phyloP scores from a whole-genome alignment of 1,140 invertebrate genomes.

The Aradophagus sp. region DNA sequence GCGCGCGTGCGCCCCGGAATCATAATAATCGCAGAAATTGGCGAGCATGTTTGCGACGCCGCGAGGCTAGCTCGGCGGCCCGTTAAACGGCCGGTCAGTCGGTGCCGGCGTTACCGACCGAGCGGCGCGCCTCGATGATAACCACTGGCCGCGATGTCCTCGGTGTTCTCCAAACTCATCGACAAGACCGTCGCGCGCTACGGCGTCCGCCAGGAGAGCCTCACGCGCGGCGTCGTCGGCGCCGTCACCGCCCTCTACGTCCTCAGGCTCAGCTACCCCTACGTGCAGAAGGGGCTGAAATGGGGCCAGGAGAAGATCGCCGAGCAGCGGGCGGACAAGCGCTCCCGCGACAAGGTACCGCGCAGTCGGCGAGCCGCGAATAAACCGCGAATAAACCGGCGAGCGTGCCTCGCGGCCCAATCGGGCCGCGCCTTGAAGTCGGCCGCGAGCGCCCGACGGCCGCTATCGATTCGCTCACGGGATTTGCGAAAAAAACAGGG shows the following conservation, averaged over 20 bases:
- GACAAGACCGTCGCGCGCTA: conserved; percentile 76
- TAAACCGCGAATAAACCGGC: too few relatives aligned
- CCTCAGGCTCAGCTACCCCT: conserved; percentile 74
- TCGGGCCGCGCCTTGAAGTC: too few relatives aligned
- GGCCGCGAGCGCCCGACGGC: too few relatives aligned
- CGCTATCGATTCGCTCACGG: too few relatives aligned
- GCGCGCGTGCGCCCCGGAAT: too few relatives aligned
- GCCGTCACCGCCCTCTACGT: conserved; percentile 73
- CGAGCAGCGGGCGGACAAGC: conserved; percentile 32
- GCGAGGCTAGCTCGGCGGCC: too few relatives aligned
- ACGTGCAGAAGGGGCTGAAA: conserved; percentile 56
- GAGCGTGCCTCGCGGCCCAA: too few relatives aligned
- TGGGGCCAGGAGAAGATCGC: conserved; percentile 61
- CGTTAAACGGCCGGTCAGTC: conserved; percentile 15
- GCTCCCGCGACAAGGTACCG: too few relatives aligned
- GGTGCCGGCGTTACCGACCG: conserved; percentile 37
- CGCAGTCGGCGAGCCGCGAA: too few relatives aligned
- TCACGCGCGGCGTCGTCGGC: conserved; percentile 77
- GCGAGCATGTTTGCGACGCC: too few relatives aligned
- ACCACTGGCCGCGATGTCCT: conserved; percentile 74
- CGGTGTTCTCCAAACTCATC: conserved; percentile 81
- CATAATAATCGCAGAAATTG: too few relatives aligned
- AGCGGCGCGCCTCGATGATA: conserved; percentile 47
- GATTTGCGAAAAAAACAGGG: too few relatives aligned
- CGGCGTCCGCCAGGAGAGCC: conserved; percentile 76